Evolutionary conservation across 2,113 vertebrate species (phyloP).

Genomic region (Phycodurus eques): DNA sequence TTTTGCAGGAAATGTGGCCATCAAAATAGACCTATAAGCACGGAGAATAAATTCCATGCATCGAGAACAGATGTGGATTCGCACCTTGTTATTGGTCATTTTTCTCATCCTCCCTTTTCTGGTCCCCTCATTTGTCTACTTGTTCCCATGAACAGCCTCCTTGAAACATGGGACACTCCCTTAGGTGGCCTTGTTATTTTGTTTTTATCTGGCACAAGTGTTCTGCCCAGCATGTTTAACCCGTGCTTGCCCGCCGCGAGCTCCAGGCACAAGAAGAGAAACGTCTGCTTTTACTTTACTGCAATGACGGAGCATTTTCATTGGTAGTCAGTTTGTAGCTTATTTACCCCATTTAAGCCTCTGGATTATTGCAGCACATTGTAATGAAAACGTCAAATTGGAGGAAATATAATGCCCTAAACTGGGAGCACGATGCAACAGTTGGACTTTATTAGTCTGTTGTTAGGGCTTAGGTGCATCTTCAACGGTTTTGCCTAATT

Average conservation of each 20-base stretch:
- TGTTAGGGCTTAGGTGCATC: conserved; percentile 3
- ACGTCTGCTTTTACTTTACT: not conserved
- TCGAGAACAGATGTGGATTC: conserved; percentile 39
- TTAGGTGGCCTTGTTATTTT: conserved; percentile 61
- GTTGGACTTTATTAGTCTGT: conserved; percentile 20
- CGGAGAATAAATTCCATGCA: conserved; percentile 35
- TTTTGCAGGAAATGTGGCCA: not conserved
- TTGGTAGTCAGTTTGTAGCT: not conserved
- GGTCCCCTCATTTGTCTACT: conserved; percentile 42
- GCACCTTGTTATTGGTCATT: conserved; percentile 31
- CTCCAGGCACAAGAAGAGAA: not conserved
- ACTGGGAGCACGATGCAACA: conserved; percentile 8
- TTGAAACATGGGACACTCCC: conserved; percentile 42
- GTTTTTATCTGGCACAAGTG: conserved; percentile 25
- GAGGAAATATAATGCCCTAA: conserved; percentile 14
- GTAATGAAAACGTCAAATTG: conserved; percentile 37
- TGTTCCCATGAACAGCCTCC: conserved; percentile 25
- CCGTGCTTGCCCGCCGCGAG: conserved; percentile 7
- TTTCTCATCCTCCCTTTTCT: conserved; percentile 48
- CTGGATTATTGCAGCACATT: conserved; percentile 16
- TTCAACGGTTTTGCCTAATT: not conserved
- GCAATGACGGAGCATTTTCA: conserved; percentile 16
- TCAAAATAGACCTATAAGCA: conserved; percentile 7
- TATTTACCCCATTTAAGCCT: not conserved
- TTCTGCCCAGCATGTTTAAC: conserved; percentile 15